phyloP scores from a whole-genome alignment of 92 coral and sea anemone species.

The Pocillopora meandrina region DNA sequence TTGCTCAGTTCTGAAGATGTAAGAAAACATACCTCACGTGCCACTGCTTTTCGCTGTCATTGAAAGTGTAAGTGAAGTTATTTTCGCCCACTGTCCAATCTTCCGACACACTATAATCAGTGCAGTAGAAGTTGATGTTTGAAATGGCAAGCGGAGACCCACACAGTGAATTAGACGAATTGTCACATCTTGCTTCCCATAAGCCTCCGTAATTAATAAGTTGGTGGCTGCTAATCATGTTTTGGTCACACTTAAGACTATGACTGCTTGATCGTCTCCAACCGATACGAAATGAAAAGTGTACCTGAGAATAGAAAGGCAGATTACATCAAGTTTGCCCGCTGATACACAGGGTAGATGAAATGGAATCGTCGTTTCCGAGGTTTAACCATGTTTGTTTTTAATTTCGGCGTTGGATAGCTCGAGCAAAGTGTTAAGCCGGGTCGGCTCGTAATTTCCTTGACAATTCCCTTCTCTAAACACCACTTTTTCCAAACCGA shows the following conservation, averaged over 20 bases:
- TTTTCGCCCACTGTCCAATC: constrained; percentile 70
- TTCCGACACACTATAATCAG: constrained; percentile 51
- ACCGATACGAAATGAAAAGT: constrained; percentile 45
- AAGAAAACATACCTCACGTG: constrained; percentile 19
- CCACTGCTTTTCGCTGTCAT: constrained; percentile 13
- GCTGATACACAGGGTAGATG: too few species aligned
- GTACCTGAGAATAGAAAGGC: not conserved
- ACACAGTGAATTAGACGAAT: not conserved
- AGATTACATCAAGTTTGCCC: not conserved
- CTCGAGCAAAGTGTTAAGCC: too few species aligned
- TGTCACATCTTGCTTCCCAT: constrained; percentile 29
- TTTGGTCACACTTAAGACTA: constrained; percentile 28
- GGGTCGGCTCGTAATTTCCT: too few species aligned
- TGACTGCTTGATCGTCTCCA: constrained; percentile 37
- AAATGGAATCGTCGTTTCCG: too few species aligned
- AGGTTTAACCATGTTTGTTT: too few species aligned
- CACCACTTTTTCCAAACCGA: too few species aligned
- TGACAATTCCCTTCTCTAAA: too few species aligned
- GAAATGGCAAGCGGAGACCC: constrained; percentile 7
- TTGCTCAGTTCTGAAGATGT: too few species aligned
- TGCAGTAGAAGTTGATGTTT: constrained; percentile 40
- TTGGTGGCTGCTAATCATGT: constrained; percentile 6
- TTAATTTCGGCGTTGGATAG: too few species aligned
- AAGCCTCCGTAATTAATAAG: constrained; percentile 27
- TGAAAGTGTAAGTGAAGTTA: constrained; percentile 30